phyloP scores from a whole-genome alignment of 2,888 invertebrate genomes.

The Hypolimnas misippus region DNA sequence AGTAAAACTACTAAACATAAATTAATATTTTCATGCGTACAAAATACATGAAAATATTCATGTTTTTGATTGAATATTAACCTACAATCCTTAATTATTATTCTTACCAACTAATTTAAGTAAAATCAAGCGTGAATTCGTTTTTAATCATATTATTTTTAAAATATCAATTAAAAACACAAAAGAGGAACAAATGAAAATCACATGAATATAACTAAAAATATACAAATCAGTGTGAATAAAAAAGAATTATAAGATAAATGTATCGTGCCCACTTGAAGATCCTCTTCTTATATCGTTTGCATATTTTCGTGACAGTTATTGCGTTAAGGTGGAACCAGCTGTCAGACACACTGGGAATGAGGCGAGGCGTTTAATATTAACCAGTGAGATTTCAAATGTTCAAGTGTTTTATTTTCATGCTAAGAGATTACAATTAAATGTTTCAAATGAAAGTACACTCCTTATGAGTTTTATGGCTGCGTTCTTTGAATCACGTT shows the following conservation, averaged over 20 bases:
- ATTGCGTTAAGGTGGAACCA: slow-evolving; percentile 37
- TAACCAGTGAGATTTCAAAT: slow-evolving; percentile 5
- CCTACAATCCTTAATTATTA: no score
- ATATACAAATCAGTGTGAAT: slow-evolving; percentile 4
- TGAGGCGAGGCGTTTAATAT: slow-evolving; percentile 21
- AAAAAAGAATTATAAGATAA: background rate
- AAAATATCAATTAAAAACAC: no score
- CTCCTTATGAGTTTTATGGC: background rate
- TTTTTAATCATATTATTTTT: no score
- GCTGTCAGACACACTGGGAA: slow-evolving; percentile 28
- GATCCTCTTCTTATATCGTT: slow-evolving; percentile 22
- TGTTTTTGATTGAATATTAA: no score
- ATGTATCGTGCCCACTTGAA: slow-evolving; percentile 8
- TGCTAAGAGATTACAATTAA: slow-evolving; percentile 1
- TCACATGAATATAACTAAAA: background rate
- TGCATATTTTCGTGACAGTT: slow-evolving; percentile 38
- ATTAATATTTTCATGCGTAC: no score
- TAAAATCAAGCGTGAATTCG: no score
- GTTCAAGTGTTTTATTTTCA: slow-evolving; percentile 15
- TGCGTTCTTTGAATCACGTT: no score
- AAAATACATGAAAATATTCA: no score
- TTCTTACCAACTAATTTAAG: no score
- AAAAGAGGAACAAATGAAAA: no score
- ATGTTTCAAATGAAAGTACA: background rate
- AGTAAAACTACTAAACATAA: no score